Evolutionary conservation across 2,797 vertebrate species (phyloP), one percentile per base, ranked within the genome.

Genomic region (Diceros bicornis): DNA sequence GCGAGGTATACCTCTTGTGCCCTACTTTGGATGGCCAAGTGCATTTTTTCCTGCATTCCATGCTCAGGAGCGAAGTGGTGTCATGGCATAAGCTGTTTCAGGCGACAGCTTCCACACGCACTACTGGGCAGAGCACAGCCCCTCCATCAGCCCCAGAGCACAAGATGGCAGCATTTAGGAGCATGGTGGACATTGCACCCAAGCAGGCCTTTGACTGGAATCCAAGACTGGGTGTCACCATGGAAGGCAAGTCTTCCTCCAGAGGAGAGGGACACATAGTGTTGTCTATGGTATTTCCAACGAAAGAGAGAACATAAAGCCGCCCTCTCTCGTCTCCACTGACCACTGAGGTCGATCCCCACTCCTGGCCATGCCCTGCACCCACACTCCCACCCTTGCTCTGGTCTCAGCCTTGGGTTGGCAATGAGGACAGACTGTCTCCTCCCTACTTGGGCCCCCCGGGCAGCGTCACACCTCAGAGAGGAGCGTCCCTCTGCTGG

Each of bases 81-180:
- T 13, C 8, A 32, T 11, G 1, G 21, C 4, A 1, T 13, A 1
- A 0, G 1, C 34, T 57, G 44, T 41, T 13, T n/a, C 18, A 2
- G 61, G 78, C 0, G 3, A 1, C 4, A 5, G n/a, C 4, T 2
- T 18, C 55, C 17, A 4, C 1, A 2, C 1, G 25, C 21, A 2
- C 32, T 6, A 0, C 21, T 8, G 47, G 20, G 29, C 62, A 37
- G 34, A 29, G 17, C 32, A 6, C 32, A 32, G 66, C 34, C 59
- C 41, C 34, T 9, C 6, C 44, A 9, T 7, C 25, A 2, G 37
- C n/a, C n/a, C 37, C 27, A 1, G 34, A 29, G n/a, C 25, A 20
- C 13, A 1, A 10, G 55, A 7, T 0, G 50, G 74, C 52, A 27
- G 61, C 66, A 20, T 20, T 2, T 8, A 14, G n/a, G 44, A 32